Percentiles rank a stretch among this genome's conserved stretches.
Evolutionary conservation across 2,113 vertebrate genomes (phyloP).

Genomic region (Nothocercus julius): DNA sequence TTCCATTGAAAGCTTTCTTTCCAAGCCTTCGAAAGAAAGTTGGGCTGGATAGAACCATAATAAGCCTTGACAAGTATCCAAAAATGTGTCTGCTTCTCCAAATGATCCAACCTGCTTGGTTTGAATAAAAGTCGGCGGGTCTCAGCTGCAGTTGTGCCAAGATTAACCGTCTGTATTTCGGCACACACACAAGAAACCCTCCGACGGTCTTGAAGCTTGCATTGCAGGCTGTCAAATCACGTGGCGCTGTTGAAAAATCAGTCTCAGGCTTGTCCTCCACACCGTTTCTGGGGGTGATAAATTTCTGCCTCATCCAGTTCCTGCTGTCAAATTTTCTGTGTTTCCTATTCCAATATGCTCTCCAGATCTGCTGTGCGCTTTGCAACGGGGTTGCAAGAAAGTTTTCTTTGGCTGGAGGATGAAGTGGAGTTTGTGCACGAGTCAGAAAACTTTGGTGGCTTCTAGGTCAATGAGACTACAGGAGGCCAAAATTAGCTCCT

Average conservation of each 20-base stretch:
- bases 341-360: not conserved
- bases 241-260: rapidly evolving
- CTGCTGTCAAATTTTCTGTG: not conserved
- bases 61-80: not conserved
- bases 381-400: not conserved
- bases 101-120: not conserved
- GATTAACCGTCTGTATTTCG: not conserved
- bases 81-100: not conserved
- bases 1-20: not conserved
- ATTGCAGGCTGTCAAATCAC: not conserved
- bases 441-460: not conserved
- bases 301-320: not conserved
- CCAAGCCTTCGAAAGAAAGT: not conserved
- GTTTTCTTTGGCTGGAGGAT: not conserved
- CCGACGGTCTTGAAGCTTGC: not conserved
- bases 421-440: not conserved
- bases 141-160: not conserved
- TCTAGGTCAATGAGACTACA: not conserved
- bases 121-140: not conserved
- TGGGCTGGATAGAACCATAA: not conserved
- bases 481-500: not conserved
- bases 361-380: not conserved
- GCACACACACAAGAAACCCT: not conserved
- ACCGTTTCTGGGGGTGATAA: not conserved
- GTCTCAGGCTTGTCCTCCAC: not conserved